Conservation (phyloP, 2,797 vertebrate species). For the Neomorphus geoffroyi region DNA sequence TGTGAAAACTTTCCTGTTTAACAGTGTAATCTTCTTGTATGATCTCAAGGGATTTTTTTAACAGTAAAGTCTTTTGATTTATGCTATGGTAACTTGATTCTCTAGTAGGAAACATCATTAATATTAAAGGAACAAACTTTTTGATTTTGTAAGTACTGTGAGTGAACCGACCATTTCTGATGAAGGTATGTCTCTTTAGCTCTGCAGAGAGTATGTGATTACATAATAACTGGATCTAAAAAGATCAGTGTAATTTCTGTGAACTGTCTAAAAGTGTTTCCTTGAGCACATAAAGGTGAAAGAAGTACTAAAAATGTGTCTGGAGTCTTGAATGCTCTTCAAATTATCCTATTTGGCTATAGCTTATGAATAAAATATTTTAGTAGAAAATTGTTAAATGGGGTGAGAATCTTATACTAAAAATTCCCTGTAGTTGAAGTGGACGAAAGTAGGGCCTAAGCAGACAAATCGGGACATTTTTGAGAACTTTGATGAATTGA, state of each 20-base stretch:
- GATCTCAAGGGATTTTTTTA: neutral
- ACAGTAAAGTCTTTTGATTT: neutral
- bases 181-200: neutral
- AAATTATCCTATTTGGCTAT: neutral
- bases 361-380: neutral
- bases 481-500: neutral
- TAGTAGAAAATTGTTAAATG: neutral
- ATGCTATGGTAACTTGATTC: neutral
- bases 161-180: neutral
- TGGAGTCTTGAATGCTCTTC: neutral
- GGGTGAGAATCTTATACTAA: neutral
- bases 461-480: neutral
- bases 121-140: neutral
- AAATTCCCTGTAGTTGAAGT: neutral
- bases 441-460: neutral
- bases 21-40: neutral
- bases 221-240: conserved; percentile 45
- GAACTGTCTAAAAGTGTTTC: conserved; percentile 45
- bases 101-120: neutral
- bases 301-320: conserved; percentile 26
- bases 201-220: neutral
- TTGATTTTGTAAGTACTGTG: neutral
- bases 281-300: conserved; percentile 28
- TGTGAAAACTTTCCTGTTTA: neutral
- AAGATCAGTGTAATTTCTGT: conserved; percentile 45